Conservation (phyloP, 2,113 vertebrate genomes). For the Uria aalge region DNA sequence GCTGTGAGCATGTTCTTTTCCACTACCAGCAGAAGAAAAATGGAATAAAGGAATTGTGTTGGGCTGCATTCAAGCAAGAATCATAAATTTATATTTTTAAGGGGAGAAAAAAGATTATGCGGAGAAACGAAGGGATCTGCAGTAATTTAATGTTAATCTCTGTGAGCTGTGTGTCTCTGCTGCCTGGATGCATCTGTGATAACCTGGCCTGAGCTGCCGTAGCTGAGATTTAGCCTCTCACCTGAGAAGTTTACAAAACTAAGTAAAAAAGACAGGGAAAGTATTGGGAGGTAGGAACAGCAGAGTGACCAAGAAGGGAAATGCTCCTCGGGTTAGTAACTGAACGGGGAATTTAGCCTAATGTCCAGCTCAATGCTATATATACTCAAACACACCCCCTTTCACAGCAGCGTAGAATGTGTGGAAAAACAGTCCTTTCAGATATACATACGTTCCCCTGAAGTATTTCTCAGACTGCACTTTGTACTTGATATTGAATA, state of each 20-base stretch:
- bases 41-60: background rate
- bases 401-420: background rate
- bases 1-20: background rate
- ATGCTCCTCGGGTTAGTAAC: background rate
- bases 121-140: background rate
- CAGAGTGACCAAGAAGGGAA: background rate
- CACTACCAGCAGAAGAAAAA: background rate
- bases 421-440: background rate
- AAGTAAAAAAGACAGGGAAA: background rate
- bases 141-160: background rate
- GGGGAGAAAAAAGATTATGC: background rate
- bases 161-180: background rate
- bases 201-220: background rate
- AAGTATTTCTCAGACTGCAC: background rate
- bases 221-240: background rate
- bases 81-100: background rate
- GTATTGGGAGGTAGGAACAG: background rate
- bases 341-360: background rate
- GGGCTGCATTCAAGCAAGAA: background rate
- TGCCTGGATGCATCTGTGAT: background rate
- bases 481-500: background rate
- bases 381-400: background rate
- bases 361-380: background rate
- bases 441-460: background rate
- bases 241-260: background rate